phyloP scores from a whole-genome alignment of 2,113 vertebrate species.

The Anseranas semipalmata region DNA sequence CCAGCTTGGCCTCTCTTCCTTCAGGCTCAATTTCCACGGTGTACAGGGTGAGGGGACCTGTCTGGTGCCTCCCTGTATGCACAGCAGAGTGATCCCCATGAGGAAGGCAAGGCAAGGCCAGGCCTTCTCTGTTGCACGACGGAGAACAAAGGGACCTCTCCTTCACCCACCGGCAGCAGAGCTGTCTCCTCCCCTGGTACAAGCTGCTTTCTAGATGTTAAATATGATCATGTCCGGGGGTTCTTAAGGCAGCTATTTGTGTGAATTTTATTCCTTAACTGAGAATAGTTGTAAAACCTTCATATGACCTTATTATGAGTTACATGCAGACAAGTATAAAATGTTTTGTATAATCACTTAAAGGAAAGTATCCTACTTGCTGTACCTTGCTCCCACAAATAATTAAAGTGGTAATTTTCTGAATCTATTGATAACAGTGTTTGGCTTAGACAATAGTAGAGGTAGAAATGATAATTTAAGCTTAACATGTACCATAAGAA shows the following conservation, averaged over 20 bases:
- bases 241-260: neutral
- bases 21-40: rapidly evolving
- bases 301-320: neutral
- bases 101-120: rapidly evolving
- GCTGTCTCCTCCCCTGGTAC: neutral
- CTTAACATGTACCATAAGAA: neutral
- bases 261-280: neutral
- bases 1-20: too few species aligned
- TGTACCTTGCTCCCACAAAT: slow-evolving; percentile 42
- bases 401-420: slow-evolving; percentile 32
- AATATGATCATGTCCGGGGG: rapidly evolving
- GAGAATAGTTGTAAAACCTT: neutral
- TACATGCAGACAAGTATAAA: neutral
- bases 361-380: neutral
- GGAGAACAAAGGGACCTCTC: neutral
- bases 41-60: neutral
- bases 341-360: slow-evolving; percentile 35
- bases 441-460: slow-evolving; percentile 12
- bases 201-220: rapidly evolving
- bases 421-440: neutral
- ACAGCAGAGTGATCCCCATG: neutral
- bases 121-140: rapidly evolving
- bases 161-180: neutral
- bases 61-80: rapidly evolving
- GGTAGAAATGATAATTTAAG: slow-evolving; percentile 26